Base-by-base conservation (phyloP, 2,797 vertebrate genomes). In the Euthynnus affinis region DNA sequence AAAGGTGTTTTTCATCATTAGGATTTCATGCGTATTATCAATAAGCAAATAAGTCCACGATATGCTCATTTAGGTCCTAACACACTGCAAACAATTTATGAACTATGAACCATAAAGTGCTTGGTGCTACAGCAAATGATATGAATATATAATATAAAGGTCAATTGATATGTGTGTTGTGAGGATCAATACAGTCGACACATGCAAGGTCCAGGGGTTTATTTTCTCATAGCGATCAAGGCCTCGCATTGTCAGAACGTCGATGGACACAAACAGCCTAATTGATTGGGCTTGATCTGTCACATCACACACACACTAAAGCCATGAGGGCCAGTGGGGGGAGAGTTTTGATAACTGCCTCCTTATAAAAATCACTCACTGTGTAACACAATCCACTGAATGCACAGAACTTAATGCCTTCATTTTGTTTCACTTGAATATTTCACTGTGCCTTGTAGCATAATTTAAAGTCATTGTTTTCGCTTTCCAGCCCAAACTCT, bases 241-340 rank as follows among this genome's bases (percentile, higher is more conserved):
- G 74, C 34, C 6, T 71, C 14, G 29, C 58, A n/a, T 55, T 76
- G 74, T 71, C 8, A 3, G 71, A 62, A 80, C 17, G 22, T 75
- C 56, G 0, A 80, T 88, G 78, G 82, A 77, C 69, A 74, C 75
- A 40, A 82, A 82, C 25, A 52, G 34, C 48, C 78, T 66, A 49
- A 79, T 56, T 78, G 82, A 88, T 83, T 69, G 23, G 3, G 49
- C 82, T 85, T 1, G 81, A 91, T 85, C 68, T 0, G 58, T 40
- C 65, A 61, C 80, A 66, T 66, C 59, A 76, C 29, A 59, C 52
- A 48, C 67, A 71, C 40, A 51, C 58, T 10, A 49, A 61, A 44
- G 65, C 44, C 23, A 29, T 0, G 20, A 67, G 49, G n/a, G 29
- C 48, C 18, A 15, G 13, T 51, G 46, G 25, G 63, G 29, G 0